Conservation (phyloP, 2,113 vertebrate genomes). For the Campylomormyrus numenius region DNA sequence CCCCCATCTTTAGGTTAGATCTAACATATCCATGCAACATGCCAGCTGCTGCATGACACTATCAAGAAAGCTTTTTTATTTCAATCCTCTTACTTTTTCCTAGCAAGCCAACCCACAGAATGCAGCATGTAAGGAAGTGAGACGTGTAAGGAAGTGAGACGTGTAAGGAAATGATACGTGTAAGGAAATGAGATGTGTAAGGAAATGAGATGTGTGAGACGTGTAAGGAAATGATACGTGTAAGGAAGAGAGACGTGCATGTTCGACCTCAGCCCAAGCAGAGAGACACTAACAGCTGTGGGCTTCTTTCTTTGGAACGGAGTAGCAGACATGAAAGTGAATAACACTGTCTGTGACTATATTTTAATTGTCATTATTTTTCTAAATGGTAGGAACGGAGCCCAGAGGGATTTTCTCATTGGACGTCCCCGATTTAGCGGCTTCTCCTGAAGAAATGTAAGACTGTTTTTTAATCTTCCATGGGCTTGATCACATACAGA, state of each 20-base stretch:
- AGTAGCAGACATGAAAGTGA: background rate
- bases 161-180: too few species aligned
- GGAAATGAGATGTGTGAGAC: too few species aligned
- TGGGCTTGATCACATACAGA: background rate
- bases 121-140: background rate
- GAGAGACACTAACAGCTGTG: background rate
- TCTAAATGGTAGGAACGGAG: background rate
- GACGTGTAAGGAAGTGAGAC: background rate
- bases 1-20: background rate
- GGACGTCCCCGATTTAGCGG: background rate
- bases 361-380: background rate
- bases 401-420: background rate
- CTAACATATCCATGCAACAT: background rate
- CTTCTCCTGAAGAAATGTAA: background rate
- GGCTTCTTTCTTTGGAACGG: background rate
- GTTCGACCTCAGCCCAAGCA: background rate
- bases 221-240: background rate
- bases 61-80: background rate
- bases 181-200: background rate
- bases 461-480: background rate
- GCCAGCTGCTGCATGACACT: background rate
- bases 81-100: background rate
- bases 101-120: background rate
- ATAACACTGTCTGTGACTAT: background rate
- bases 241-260: background rate